Evolutionary conservation across 2,113 vertebrate species (phyloP).

Genomic region (Oreochromis spilurus): DNA sequence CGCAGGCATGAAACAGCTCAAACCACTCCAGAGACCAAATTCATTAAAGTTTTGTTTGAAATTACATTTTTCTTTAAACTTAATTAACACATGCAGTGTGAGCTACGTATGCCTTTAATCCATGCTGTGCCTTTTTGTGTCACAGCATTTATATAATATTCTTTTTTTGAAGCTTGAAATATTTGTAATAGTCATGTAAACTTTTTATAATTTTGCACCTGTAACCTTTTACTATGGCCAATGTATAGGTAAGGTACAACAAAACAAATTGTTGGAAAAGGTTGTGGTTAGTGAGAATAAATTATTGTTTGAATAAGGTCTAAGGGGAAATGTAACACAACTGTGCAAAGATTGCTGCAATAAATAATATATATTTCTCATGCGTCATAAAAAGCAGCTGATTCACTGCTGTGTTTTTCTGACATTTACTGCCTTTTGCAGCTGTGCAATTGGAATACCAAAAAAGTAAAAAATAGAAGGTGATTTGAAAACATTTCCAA

Average conservation of each 20-base stretch:
- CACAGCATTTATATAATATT: background rate
- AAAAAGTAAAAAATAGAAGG: background rate
- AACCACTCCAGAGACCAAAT: background rate
- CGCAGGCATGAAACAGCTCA: slow-evolving; percentile 7
- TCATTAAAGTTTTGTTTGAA: slow-evolving; percentile 18
- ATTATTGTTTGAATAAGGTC: background rate
- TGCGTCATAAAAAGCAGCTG: background rate
- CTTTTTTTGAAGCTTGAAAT: background rate
- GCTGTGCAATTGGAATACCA: background rate
- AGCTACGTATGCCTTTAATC: background rate
- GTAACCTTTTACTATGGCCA: background rate
- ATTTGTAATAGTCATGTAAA: background rate
- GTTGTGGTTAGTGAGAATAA: background rate
- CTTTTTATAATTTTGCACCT: background rate
- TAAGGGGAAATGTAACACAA: background rate
- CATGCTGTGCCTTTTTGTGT: background rate
- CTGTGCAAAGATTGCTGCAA: background rate
- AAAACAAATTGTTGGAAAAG: background rate
- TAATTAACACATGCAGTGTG: background rate
- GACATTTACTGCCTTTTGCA: background rate
- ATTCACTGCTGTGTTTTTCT: fast-evolving
- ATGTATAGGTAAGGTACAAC: background rate
- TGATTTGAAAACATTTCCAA: background rate
- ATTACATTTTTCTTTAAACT: background rate
- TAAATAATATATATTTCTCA: background rate